Evolutionary conservation across 2,888 invertebrate species (phyloP).

Genomic region (Drosophila phalerata): DNA sequence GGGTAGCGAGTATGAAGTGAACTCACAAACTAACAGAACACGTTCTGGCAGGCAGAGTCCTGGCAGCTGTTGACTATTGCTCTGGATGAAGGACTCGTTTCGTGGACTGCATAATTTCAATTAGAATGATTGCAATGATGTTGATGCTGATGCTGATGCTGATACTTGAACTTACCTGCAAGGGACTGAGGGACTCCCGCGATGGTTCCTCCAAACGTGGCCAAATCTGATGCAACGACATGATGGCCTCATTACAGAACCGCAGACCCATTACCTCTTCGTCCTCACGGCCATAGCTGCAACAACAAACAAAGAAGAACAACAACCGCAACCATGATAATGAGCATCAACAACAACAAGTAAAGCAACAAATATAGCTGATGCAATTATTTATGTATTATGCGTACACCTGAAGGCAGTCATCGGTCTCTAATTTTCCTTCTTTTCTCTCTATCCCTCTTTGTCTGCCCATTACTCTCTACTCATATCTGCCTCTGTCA

Average conservation of each 20-base stretch:
- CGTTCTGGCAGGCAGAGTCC: neutral
- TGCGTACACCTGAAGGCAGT: neutral
- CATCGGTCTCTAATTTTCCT: neutral
- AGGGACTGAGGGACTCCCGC: slow-evolving; percentile 87
- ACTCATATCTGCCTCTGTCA: neutral
- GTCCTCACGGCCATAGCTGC: slow-evolving; percentile 97
- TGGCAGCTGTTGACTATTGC: slow-evolving; percentile 8
- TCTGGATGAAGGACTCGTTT: neutral
- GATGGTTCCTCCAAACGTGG: slow-evolving; percentile 89
- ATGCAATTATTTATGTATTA: slow-evolving; percentile 36
- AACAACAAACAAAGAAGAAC: slow-evolving; percentile 9
- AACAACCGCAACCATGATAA: neutral
- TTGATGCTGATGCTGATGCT: slow-evolving; percentile 4
- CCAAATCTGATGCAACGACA: slow-evolving; percentile 95
- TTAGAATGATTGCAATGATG: slow-evolving; percentile 33
- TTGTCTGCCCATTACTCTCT: neutral
- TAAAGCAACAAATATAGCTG: neutral
- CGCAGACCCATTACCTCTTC: slow-evolving; percentile 99
- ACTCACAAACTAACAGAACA: neutral
- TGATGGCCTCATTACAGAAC: slow-evolving; percentile 98
- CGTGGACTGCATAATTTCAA: slow-evolving; percentile 43
- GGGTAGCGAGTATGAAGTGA: neutral
- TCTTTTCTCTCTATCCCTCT: neutral
- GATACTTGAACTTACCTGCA: slow-evolving; percentile 88
- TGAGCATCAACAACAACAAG: slow-evolving; percentile 1